These are phyloP conservation scores for Leptarthrus brevirostris DNA, from an alignment of 2,888 invertebrate species.

Conservation along the genomic window DNA sequence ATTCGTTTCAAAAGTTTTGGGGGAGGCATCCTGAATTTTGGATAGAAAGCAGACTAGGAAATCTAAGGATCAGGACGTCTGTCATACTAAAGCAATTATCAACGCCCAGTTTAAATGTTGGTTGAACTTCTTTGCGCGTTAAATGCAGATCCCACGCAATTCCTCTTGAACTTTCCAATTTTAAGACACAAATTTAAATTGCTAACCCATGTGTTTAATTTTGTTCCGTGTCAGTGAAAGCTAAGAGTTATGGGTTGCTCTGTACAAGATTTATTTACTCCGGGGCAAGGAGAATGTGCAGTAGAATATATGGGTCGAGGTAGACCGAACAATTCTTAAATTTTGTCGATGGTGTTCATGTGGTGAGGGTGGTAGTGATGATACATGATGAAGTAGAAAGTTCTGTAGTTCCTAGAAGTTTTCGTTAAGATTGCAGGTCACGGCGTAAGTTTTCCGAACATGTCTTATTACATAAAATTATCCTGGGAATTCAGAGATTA, in stretches of 20 bases:
- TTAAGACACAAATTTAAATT: neutral
- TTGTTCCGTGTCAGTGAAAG: slow-evolving; percentile 26
- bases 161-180: neutral
- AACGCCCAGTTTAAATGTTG: slow-evolving; percentile 31
- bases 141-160: slow-evolving; percentile 20
- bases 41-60: no score
- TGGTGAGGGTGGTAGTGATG: neutral
- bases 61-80: slow-evolving; percentile 28
- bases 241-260: slow-evolving; percentile 21
- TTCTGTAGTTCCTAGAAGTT: neutral
- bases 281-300: no score
- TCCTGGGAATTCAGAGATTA: slow-evolving; percentile 42
- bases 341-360: no score
- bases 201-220: slow-evolving; percentile 12
- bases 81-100: slow-evolving; percentile 42
- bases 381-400: neutral
- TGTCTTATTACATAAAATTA: slow-evolving; percentile 36
- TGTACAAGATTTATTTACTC: slow-evolving; percentile 31
- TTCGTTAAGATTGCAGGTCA: slow-evolving; percentile 34
- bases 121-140: neutral
- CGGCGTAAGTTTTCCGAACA: slow-evolving; percentile 26
- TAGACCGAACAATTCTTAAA: no score
- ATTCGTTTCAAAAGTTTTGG: slow-evolving; percentile 10
- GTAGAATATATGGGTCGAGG: no score
- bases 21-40: neutral